Evolutionary conservation across 92 coral and sea anemone species (phyloP).

Genomic region (Heliopora coerulea): DNA sequence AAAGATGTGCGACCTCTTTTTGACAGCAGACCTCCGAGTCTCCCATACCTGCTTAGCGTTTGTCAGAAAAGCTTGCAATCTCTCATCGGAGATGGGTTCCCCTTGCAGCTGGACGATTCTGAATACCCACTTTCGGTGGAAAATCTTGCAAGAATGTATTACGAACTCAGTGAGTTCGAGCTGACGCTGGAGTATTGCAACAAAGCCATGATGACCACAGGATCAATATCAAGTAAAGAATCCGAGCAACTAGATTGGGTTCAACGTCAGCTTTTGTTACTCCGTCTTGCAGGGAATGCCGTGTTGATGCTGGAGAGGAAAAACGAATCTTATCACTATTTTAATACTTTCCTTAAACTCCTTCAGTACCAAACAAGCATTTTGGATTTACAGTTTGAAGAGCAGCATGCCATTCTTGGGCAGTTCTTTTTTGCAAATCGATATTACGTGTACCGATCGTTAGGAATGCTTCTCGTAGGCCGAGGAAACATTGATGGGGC

Average conservation of each 20-base stretch:
- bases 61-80: constrained; percentile 16
- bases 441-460: background rate
- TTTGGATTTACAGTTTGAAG: background rate
- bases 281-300: background rate
- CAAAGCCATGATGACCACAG: background rate
- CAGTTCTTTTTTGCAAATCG: background rate
- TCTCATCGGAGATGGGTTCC: constrained; percentile 6
- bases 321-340: background rate
- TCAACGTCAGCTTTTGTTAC: background rate
- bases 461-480: constrained; percentile 1
- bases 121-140: constrained; percentile 1
- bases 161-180: background rate
- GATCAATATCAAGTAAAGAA: background rate
- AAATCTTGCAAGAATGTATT: constrained; percentile 9
- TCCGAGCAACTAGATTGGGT: background rate
- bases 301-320: background rate
- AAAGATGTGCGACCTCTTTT: background rate
- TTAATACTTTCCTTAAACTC: background rate
- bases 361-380: background rate
- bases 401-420: background rate
- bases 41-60: constrained; percentile 7
- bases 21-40: background rate
- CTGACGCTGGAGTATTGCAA: constrained; percentile 1
- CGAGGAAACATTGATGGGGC: constrained; percentile 7
- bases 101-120: background rate